phyloP scores from a whole-genome alignment of 2,888 invertebrate species.

The Choristoneura rosaceana region DNA sequence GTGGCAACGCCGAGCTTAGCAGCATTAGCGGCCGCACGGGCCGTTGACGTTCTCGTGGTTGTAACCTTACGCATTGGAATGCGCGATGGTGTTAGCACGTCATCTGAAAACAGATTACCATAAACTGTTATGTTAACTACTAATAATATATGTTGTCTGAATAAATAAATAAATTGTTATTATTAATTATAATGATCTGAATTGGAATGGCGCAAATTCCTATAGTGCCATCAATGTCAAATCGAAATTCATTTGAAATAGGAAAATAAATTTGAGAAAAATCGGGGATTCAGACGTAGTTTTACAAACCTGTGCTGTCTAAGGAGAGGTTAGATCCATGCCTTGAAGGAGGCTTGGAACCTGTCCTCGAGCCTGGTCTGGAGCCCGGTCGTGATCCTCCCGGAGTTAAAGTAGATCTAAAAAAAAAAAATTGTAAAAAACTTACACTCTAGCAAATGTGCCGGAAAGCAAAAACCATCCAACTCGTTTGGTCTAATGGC shows the following conservation, averaged over 20 bases:
- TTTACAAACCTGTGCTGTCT: slow-evolving; percentile 91
- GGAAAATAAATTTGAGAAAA: not conserved
- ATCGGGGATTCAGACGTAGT: not conserved
- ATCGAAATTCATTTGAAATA: no score
- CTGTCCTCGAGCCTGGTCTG: slow-evolving; percentile 93
- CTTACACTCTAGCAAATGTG: no score
- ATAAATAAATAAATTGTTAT: no score
- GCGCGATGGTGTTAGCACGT: slow-evolving; percentile 90
- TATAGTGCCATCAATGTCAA: no score
- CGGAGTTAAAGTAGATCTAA: slow-evolving; percentile 89
- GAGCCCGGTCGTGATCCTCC: slow-evolving; percentile 94
- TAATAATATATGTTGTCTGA: no score
- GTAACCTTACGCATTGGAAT: slow-evolving; percentile 91
- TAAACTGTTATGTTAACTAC: no score
- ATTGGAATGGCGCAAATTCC: no score
- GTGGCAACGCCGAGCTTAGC: slow-evolving; percentile 85
- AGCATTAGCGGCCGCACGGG: slow-evolving; percentile 86
- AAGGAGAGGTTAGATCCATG: slow-evolving; percentile 96
- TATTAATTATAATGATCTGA: no score
- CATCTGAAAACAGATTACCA: slow-evolving; percentile 79
- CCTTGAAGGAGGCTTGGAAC: slow-evolving; percentile 96
- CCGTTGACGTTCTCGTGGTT: slow-evolving; percentile 83
- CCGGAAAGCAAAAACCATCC: no score
- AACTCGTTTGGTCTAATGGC: no score
- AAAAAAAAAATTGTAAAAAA: slow-evolving; percentile 6